A percentile compares a stretch with the other conserved stretches of the same genome.
Evolutionary conservation across 2,113 vertebrate species (phyloP).

Genomic region (Meriones unguiculatus): DNA sequence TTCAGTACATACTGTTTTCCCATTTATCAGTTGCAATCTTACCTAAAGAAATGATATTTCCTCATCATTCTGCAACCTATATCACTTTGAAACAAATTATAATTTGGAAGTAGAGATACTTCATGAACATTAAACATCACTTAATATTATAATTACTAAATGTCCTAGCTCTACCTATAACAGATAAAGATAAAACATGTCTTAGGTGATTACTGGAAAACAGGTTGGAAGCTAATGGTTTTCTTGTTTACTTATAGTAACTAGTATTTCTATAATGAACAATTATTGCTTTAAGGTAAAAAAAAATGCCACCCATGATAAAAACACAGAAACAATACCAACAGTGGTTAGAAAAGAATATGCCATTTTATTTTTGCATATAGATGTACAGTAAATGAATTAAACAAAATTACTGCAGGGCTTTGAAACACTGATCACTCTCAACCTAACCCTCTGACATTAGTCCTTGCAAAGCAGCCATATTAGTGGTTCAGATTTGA

Average conservation of each 20-base stretch:
- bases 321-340: constrained; percentile 11
- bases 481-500: constrained; percentile 37
- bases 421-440: constrained; percentile 69
- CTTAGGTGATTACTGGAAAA: neutral
- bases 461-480: constrained; percentile 38
- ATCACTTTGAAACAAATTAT: neutral
- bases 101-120: no score
- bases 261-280: neutral
- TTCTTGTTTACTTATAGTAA: neutral
- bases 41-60: neutral
- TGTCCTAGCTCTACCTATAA: neutral
- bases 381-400: constrained; percentile 78
- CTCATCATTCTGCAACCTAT: no score
- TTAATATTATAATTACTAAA: neutral
- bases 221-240: neutral
- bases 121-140: neutral
- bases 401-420: constrained; percentile 77
- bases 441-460: neutral
- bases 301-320: neutral
- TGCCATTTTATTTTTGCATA: constrained; percentile 86
- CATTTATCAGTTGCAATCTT: neutral
- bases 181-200: neutral
- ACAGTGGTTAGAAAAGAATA: constrained; percentile 83
- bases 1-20: no score
- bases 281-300: neutral